Conservation (phyloP, 2,888 invertebrate genomes). For the Podabrus alpinus region DNA sequence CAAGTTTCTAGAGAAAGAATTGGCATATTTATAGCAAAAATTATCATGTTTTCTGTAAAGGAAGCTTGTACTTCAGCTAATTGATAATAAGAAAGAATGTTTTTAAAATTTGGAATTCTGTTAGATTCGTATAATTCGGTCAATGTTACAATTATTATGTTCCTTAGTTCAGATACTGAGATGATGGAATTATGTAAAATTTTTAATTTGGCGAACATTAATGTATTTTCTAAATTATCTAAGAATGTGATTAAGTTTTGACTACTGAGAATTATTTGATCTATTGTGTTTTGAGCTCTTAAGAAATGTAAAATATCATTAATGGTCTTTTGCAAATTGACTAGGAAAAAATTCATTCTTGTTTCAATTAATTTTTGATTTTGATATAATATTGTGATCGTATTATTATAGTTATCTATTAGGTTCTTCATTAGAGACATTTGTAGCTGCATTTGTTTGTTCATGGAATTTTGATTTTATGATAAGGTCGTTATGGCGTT, state of each 20-base stretch:
- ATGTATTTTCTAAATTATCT: conserved; percentile 33
- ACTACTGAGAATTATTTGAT: conserved; percentile 30
- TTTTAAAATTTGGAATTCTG: conserved; percentile 21
- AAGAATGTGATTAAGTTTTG: conserved; percentile 31
- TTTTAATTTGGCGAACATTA: conserved; percentile 33
- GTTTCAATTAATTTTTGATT: no score
- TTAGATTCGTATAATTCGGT: conserved; percentile 14
- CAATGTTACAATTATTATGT: conserved; percentile 20
- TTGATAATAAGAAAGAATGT: conserved; percentile 27
- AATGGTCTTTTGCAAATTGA: conserved; percentile 4
- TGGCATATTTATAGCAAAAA: no score
- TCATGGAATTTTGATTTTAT: conserved; percentile 16
- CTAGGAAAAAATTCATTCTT: background rate
- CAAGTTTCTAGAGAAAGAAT: conserved; percentile 18
- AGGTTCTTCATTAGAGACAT: conserved; percentile 22
- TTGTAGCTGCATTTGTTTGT: conserved; percentile 23
- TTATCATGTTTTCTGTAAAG: conserved; percentile 23
- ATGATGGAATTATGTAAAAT: conserved; percentile 27
- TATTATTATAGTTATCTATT: conserved; percentile 23
- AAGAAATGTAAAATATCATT: conserved; percentile 11
- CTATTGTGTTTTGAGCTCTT: conserved; percentile 17
- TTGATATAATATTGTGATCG: conserved; percentile 7
- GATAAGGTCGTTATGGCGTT: background rate
- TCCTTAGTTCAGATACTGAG: conserved; percentile 11
- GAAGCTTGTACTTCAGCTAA: conserved; percentile 15